Evolutionary conservation across 92 coral and sea anemone genomes (phyloP).

Genomic region (Siderastrea radians): DNA sequence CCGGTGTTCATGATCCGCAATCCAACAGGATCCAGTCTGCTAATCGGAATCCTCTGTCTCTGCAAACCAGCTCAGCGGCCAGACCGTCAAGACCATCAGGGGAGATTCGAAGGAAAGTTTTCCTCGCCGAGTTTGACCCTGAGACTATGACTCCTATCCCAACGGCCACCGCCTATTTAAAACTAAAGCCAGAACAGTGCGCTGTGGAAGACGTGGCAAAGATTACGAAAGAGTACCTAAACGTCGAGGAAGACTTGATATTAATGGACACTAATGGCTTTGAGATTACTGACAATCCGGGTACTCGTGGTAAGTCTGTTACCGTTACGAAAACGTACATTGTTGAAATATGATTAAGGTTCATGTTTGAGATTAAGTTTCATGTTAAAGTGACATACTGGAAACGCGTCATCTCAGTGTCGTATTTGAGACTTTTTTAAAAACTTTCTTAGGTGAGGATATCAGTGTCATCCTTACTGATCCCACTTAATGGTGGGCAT

Average conservation of each 20-base stretch:
- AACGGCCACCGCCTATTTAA: constrained; percentile 31
- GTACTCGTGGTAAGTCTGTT: constrained; percentile 24
- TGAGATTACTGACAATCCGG: constrained; percentile 34
- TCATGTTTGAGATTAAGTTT: too few species aligned
- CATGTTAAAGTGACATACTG: too few species aligned
- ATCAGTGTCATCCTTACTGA: too few species aligned
- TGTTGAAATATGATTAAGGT: too few species aligned
- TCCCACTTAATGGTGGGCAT: neutral
- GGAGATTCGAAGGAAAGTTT: constrained; percentile 18
- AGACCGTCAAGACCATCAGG: constrained; percentile 1
- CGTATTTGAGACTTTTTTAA: too few species aligned
- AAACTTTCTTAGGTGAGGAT: too few species aligned
- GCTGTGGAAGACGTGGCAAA: constrained; percentile 13
- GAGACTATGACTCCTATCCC: constrained; percentile 13
- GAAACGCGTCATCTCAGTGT: too few species aligned
- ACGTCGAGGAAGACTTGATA: constrained; percentile 29
- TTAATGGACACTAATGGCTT: constrained; percentile 38
- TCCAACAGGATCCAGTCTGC: neutral
- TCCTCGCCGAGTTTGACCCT: constrained; percentile 34
- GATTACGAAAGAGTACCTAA: constrained; percentile 22
- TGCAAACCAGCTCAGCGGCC: neutral
- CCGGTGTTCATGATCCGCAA: neutral
- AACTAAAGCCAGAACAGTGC: constrained; percentile 28
- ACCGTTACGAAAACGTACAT: neutral
- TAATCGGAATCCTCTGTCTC: neutral